Conservation (phyloP, 2,888 invertebrate genomes). For the Norana najaformis region DNA sequence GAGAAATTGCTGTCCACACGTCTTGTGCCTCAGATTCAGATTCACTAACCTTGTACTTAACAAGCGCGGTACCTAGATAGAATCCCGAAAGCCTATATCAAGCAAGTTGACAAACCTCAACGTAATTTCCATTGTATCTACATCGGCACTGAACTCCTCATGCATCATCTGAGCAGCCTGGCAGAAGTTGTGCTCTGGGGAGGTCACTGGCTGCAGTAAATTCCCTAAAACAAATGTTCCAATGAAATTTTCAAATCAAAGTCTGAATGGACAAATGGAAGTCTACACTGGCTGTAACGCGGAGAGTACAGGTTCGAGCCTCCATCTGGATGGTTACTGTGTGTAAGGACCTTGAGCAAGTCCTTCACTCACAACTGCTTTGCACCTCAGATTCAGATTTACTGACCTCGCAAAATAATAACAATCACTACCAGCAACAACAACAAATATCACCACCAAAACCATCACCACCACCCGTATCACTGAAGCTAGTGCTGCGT, state of each 20-base stretch:
- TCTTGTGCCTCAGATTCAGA: no score
- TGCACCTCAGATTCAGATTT: no score
- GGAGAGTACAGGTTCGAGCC: no score
- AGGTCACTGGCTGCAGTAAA: not conserved
- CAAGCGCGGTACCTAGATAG: not conserved
- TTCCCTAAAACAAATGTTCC: not conserved
- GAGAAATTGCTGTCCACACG: no score
- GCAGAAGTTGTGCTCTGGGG: not conserved
- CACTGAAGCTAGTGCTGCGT: not conserved
- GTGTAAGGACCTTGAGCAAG: no score
- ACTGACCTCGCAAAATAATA: no score
- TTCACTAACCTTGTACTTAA: no score
- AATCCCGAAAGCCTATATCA: not conserved
- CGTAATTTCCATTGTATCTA: not conserved
- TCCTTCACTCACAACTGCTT: no score
- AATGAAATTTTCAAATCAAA: no score
- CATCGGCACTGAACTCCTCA: not conserved
- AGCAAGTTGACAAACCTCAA: not conserved
- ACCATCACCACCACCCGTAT: not conserved
- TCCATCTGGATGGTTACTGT: no score
- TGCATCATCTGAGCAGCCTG: slow-evolving; percentile 16
- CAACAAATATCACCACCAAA: not conserved
- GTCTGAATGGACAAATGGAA: no score
- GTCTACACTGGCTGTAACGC: no score
- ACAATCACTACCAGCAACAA: not conserved